Percentiles rank a stretch among this genome's conserved stretches.
These are phyloP conservation scores for Corydoras maculifer DNA, from an alignment of 2,113 vertebrate species.

Conservation along the genomic window DNA sequence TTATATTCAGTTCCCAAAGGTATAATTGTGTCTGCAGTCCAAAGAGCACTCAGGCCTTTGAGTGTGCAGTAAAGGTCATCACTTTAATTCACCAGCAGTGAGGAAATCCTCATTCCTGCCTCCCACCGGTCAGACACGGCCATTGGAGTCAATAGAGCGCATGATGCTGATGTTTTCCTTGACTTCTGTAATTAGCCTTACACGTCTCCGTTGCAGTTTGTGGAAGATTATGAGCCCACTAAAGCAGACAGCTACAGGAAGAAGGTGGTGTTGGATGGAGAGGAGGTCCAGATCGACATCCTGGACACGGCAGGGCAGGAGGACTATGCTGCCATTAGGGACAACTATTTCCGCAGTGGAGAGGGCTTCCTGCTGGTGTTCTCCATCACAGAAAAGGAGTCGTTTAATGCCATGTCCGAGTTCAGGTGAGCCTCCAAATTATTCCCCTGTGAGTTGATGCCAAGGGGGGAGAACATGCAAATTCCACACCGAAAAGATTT, in stretches of 20 bases:
- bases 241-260: slow-evolving; percentile 98
- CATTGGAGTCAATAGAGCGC: too few relatives aligned
- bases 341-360: slow-evolving; percentile 97
- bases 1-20: too few relatives aligned
- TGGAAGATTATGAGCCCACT: slow-evolving; percentile 98
- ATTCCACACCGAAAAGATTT: too few relatives aligned
- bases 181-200: background rate
- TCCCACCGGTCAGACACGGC: too few relatives aligned
- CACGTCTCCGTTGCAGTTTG: slow-evolving; percentile 69
- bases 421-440: slow-evolving; percentile 69
- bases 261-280: slow-evolving; percentile 95
- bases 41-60: too few relatives aligned
- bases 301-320: slow-evolving; percentile 80
- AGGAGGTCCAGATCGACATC: slow-evolving; percentile 96
- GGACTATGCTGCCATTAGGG: slow-evolving; percentile 95
- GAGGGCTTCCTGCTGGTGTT: slow-evolving; percentile 95
- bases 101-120: too few relatives aligned
- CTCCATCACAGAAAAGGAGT: slow-evolving; percentile 92
- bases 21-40: too few relatives aligned
- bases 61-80: too few relatives aligned
- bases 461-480: too few relatives aligned
- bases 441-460: too few relatives aligned
- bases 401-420: slow-evolving; percentile 83
- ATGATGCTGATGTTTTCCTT: too few relatives aligned
- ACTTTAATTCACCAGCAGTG: too few relatives aligned